Evolutionary conservation across 2,888 invertebrate genomes (phyloP).

Genomic region (Cantharis nigra): DNA sequence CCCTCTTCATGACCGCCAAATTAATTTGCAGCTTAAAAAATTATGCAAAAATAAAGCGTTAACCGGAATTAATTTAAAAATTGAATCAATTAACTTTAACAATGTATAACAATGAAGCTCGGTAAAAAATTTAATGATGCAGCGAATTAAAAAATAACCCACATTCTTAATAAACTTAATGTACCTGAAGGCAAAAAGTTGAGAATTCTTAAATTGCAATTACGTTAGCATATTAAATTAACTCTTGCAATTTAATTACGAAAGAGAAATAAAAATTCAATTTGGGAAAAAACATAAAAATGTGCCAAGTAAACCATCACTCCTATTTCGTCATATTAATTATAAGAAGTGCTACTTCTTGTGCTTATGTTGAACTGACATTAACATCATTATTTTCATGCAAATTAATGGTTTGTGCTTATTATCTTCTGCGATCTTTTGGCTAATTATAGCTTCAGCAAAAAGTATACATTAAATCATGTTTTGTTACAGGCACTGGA

Average conservation of each 20-base stretch:
- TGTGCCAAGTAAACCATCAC: not conserved
- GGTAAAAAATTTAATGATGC: not conserved
- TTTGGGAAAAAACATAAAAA: not conserved
- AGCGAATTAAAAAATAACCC: not conserved
- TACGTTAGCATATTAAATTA: not conserved
- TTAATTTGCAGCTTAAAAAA: not conserved
- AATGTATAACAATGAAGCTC: not conserved
- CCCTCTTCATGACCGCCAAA: not conserved
- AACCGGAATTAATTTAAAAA: not conserved
- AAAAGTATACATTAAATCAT: no score
- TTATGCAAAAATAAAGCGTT: not conserved
- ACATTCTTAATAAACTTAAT: not conserved
- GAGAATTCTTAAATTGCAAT: not conserved
- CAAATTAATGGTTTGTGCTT: not conserved
- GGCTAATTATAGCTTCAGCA: not conserved
- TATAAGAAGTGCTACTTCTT: not conserved
- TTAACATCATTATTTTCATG: not conserved
- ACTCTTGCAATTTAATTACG: not conserved
- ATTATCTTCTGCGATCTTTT: not conserved
- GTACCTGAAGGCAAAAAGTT: not conserved
- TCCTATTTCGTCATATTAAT: not conserved
- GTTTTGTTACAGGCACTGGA: slow-evolving; percentile 60
- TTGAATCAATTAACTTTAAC: not conserved
- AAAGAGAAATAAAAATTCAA: not conserved
- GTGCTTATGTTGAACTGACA: not conserved